Base-by-base conservation (phyloP, 37 sponge, comb jelly and placozoan genomes). In the Ianthella basta region DNA sequence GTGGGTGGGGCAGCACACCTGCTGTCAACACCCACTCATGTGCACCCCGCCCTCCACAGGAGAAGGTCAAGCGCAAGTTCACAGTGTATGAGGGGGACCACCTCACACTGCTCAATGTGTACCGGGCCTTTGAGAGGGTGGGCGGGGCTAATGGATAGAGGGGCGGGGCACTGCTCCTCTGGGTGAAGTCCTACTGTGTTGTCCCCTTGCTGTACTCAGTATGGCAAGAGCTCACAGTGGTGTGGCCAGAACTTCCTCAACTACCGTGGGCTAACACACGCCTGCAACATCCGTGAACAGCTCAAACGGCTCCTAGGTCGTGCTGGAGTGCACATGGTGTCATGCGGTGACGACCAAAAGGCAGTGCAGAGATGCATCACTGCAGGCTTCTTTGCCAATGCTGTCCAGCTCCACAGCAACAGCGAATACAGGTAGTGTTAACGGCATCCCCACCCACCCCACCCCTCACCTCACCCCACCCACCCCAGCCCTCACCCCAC, bases 61-160 rank as follows among this genome's bases (percentile, higher is more conserved):
- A 85, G 15, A 65, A 84, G 25, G 89, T 89, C 24, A 79, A 88
- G 18, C 44, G 90, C 24, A 88, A 75, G 84, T 95, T 97, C 56
- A 86, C 86, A 56, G 93, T 92, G 64, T 85, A 92, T 70, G 97
- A 95, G 37, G 97, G 97, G 37, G 97, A 97, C 79, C 96, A 95
- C 74, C 24, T 97, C 61, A 97, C 97, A 16, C 61, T 97, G 83
- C 83, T 97, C 50, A 97, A 97, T 87, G 91, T 95, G 56, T 97
- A 95, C 86, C 90, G 81, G 25, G 95, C 93, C 0, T 97, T 97
- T 78, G 64, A 89, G 21, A 74, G 82, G 59, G 94, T 89, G 24
- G 60, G 88, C 14, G 2, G 55, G 25, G 60, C n/a, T n/a, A n/a
- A n/a, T 19, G 19, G 16, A 57, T 57, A 57, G 29, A 30, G 65